Base-by-base conservation (phyloP, 2,888 invertebrate genomes). In the Agonum fuliginosum region DNA sequence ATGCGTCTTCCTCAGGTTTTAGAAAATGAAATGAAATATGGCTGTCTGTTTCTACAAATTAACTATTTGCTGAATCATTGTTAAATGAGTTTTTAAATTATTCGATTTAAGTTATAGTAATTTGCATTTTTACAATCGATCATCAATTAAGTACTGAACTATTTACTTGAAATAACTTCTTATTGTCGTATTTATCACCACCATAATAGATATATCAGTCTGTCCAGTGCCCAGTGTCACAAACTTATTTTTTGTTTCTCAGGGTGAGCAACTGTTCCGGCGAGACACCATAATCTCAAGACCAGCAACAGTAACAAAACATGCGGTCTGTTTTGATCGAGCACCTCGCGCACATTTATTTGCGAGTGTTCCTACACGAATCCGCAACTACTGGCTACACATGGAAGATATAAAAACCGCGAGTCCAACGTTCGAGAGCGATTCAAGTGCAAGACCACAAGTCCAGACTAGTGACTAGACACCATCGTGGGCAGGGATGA, bases 401-500 rank as follows among this genome's bases (percentile, higher is more conserved):
- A 54, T 54, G 30, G 20, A 46, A 37, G 72, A 37, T 30, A 73
- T 73, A 73, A 73, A 73, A 73, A 62, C 41, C 54, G 72, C 72
- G 30, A 51, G 27, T 72, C 34, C n/a, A n/a, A n/a, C n/a, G n/a
- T 1, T 58, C 48, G 37, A 48, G 48, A 24, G 24, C 24, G 12
- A n/a, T 37, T 54, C 54, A 24, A 54, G 54, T 22, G 54, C 54
- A 24, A 54, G 54, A 24, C 54, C 54, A 54, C n/a, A 24, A 12
- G 43, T 12, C 12, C 14, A 43, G 43, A 5, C 43, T 12, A 17
- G 43, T 43, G 43, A 14, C 24, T n/a, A n/a, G 24, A 51, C 51
- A 65, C 34, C 65, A 48, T 54, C 78, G 80, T 79, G 79, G 79
- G 80, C 79, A 75, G 62, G 69, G 69, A n/a, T 78, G 80, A 80